Base-by-base conservation (phyloP, 2,113 vertebrate genomes). In the Neopipo cinnamomea region DNA sequence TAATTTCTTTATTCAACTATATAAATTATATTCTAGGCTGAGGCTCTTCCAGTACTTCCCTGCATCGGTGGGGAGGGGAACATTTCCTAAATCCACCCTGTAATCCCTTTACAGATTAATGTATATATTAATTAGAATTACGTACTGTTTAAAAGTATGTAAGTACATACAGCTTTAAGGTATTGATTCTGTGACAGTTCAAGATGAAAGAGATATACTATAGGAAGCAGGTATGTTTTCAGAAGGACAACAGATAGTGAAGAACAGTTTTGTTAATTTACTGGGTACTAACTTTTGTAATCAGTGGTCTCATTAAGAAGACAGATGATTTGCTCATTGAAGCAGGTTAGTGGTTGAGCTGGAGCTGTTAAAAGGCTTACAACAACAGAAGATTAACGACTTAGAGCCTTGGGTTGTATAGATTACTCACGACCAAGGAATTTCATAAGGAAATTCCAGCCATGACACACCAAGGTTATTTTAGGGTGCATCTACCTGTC, bases 361-460 rank as follows among this genome's bases (percentile, higher is more conserved):
- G 76, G 77, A 91, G 80, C 87, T 93, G 83, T 95, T 91, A 91
- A 90, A 94, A 88, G 71, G 37, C 52, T 97, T 62, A 62, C 24
- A 62, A 71, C 76, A 85, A 75, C 56, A 76, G 52, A 83, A 94
- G 78, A 95, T 91, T 89, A 89, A 95, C 0, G 19, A 88, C 77
- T 81, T 85, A 46, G 87, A 85, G 62, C 77, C 80, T 61, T 4
- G 1, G 50, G 62, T 70, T 79, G 39, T 85, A 63, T 33, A 53
- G 77, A 80, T 97, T 92, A 88, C 81, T 93, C 81, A 95, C 0
- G 6, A 72, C 35, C 0, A 0, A 88, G 77, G 93, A 84, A 96
- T 94, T 94, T 92, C 62, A 78, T 56, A 42, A 95, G 95, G 91
- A 95, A 96, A 91, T 96, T 96, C 87, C 89, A 80, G 71, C 75